phyloP scores from a whole-genome alignment of 2,888 invertebrate genomes.

The Theretra japonica region DNA sequence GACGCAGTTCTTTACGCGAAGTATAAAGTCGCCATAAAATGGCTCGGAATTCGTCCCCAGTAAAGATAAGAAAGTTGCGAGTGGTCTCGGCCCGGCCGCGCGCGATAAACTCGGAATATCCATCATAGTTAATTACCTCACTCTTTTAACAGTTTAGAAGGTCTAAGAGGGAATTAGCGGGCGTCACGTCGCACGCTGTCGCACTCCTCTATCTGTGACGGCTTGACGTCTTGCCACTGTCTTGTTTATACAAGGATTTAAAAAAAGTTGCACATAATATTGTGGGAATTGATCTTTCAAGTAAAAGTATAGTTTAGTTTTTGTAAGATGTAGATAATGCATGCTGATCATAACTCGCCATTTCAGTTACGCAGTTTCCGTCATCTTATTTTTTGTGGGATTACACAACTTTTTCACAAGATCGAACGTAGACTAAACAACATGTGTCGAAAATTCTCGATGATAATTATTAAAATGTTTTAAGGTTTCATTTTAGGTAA shows the following conservation, averaged over 20 bases:
- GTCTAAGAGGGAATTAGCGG: conserved; percentile 69
- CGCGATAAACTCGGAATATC: conserved; percentile 79
- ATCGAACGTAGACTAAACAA: too few species aligned
- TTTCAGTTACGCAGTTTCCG: too few species aligned
- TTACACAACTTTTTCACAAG: too few species aligned
- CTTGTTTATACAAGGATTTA: not conserved
- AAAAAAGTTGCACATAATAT: not conserved
- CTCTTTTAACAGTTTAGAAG: conserved; percentile 77
- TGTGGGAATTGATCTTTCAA: too few species aligned
- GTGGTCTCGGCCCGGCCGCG: conserved; percentile 62
- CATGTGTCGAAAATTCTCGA: too few species aligned
- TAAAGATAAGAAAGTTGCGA: conserved; percentile 71
- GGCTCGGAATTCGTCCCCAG: conserved; percentile 61
- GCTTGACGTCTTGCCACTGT: not conserved
- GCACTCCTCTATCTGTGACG: conserved; percentile 54
- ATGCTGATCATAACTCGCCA: too few species aligned
- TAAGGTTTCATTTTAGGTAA: too few species aligned
- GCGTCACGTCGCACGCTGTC: conserved; percentile 66
- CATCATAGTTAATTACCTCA: conserved; percentile 81
- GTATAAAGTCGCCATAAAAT: conserved; percentile 55
- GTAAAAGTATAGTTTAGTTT: too few species aligned
- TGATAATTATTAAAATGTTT: too few species aligned
- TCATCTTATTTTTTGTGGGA: too few species aligned
- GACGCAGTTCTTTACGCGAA: conserved; percentile 31
- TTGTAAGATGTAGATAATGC: too few species aligned